A percentile compares a stretch with the other conserved stretches of the same genome.
These are phyloP conservation scores for Anarhynchus alexandrinus DNA, from an alignment of 2,113 vertebrate species.

Conservation along the genomic window DNA sequence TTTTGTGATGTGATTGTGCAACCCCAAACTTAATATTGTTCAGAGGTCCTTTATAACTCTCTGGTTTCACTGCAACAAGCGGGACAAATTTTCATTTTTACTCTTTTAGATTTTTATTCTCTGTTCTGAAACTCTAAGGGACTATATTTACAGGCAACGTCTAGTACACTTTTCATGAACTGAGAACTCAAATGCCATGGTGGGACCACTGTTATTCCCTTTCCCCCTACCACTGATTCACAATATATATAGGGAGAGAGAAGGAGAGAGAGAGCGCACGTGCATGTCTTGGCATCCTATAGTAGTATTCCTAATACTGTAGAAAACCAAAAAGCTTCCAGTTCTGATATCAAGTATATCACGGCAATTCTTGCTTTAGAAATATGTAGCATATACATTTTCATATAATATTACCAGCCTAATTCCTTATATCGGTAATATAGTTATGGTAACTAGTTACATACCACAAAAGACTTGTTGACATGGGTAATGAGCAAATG, in stretches of 20 bases:
- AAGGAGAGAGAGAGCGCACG: not conserved
- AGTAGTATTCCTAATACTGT: not conserved
- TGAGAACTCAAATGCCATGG: constrained; percentile 10
- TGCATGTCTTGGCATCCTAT: not conserved
- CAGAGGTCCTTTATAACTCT: constrained; percentile 82
- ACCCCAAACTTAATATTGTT: constrained; percentile 88
- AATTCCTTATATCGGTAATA: not conserved
- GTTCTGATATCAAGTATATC: not conserved
- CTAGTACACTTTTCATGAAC: constrained; percentile 30
- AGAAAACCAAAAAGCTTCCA: not conserved
- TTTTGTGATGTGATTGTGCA: constrained; percentile 92
- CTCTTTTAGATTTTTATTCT: constrained; percentile 78
- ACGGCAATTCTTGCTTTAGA: not conserved
- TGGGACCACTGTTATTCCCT: not conserved
- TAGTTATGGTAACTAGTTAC: not conserved
- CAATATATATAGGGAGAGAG: not conserved
- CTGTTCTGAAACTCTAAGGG: constrained; percentile 63
- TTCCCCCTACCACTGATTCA: not conserved
- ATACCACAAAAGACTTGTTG: not conserved
- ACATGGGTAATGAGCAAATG: not conserved
- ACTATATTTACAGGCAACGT: constrained; percentile 28
- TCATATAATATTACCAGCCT: not conserved
- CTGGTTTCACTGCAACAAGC: constrained; percentile 79
- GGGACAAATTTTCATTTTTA: constrained; percentile 97
- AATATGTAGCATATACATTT: rapidly evolving